phyloP scores from a whole-genome alignment of 2,797 vertebrate genomes.

The Enteromius anoplus region DNA sequence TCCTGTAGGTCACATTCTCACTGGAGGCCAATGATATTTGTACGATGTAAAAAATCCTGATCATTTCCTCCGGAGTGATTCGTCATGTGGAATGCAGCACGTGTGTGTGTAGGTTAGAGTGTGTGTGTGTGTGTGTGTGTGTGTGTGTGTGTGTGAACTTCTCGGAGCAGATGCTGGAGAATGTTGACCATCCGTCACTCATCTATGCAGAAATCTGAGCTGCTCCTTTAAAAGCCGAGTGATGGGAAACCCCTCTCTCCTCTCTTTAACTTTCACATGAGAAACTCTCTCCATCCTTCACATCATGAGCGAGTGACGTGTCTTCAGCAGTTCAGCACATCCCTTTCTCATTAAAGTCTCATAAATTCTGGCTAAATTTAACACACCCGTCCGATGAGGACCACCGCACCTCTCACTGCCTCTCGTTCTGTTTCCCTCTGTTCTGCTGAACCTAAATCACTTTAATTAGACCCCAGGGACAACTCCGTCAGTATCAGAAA shows the following conservation, averaged over 20 bases:
- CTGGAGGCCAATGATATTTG: background rate
- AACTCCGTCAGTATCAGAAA: background rate
- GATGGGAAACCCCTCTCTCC: constrained; percentile 48
- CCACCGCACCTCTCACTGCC: constrained; percentile 60
- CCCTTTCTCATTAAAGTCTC: constrained; percentile 97
- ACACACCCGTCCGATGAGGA: constrained; percentile 85
- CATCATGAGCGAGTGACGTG: constrained; percentile 28
- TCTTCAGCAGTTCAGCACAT: constrained; percentile 87
- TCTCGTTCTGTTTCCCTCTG: background rate
- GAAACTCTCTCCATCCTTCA: constrained; percentile 75
- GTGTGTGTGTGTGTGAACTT: no score
- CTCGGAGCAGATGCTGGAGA: background rate
- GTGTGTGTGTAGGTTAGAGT: background rate
- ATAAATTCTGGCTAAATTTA: constrained; percentile 99
- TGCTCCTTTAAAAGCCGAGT: constrained; percentile 24
- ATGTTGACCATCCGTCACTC: background rate
- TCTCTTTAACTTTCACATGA: constrained; percentile 86
- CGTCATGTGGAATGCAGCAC: background rate
- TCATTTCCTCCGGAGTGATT: constrained; percentile 1
- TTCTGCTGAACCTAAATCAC: constrained; percentile 4
- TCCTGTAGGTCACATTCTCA: background rate
- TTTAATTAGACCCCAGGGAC: background rate
- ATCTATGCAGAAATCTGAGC: background rate
- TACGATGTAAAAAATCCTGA: background rate
- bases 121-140: background rate